phyloP scores from a whole-genome alignment of 1,140 invertebrate genomes.

The Hermetia illucens region DNA sequence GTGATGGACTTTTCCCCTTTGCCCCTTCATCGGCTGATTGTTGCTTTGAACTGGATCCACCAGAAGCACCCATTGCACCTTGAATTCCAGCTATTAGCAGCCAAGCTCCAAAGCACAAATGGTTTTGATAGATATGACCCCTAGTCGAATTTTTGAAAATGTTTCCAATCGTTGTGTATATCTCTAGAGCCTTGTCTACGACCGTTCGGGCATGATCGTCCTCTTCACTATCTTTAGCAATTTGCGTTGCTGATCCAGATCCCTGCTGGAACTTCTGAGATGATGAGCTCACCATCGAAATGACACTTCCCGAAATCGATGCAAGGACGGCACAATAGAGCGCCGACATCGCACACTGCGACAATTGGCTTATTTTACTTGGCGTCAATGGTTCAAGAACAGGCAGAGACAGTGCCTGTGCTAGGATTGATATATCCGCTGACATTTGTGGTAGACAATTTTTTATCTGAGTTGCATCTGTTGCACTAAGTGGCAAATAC shows the following conservation, averaged over 20 bases:
- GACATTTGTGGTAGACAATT: slow-evolving; percentile 43
- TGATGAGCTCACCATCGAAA: slow-evolving; percentile 24
- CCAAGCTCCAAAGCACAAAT: slow-evolving; percentile 77
- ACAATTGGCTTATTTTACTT: slow-evolving; percentile 64
- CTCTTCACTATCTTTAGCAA: slow-evolving; percentile 20
- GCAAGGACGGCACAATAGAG: slow-evolving; percentile 63
- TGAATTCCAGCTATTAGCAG: slow-evolving; percentile 75
- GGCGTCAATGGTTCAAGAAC: slow-evolving; percentile 75
- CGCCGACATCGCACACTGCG: slow-evolving; percentile 56
- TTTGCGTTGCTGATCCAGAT: slow-evolving; percentile 7
- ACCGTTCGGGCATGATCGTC: slow-evolving; percentile 24
- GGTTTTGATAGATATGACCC: slow-evolving; percentile 76
- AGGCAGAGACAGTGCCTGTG: slow-evolving; percentile 67
- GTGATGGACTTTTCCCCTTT: slow-evolving; percentile 29
- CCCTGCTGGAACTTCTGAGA: slow-evolving; percentile 20
- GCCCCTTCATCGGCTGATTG: slow-evolving; percentile 3
- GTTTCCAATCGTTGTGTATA: slow-evolving; percentile 67
- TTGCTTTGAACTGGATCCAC: slow-evolving; percentile 19
- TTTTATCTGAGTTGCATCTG: slow-evolving; percentile 22
- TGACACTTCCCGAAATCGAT: slow-evolving; percentile 41
- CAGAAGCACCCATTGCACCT: slow-evolving; percentile 35
- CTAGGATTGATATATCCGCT: slow-evolving; percentile 70
- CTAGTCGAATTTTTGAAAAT: slow-evolving; percentile 72
- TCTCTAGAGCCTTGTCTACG: slow-evolving; percentile 54
- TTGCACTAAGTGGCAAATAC: slow-evolving; percentile 21